Base-by-base conservation (phyloP, 92 coral and sea anemone genomes). In the Bergia sp. region DNA sequence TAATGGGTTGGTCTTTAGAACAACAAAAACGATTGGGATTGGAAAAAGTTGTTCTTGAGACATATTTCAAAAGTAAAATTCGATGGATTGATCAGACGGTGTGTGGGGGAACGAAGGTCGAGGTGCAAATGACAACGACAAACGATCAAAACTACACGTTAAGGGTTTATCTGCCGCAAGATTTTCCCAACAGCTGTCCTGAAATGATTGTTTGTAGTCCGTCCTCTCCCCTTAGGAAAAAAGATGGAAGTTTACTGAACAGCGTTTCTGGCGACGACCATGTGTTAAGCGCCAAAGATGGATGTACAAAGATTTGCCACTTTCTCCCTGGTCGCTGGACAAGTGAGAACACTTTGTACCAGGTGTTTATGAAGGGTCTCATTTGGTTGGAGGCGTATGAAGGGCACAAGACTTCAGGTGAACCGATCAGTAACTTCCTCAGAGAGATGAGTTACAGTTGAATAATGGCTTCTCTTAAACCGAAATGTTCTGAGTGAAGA, bases 1-100 rank as follows among this genome's bases (percentile, higher is more conserved):
- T 4, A 9, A 96, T 96, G 98, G 86, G 94, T 83, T 96, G 98
- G 98, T 82, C 92, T 39, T 53, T 38, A 20, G 69, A 7, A 10
- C 98, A 96, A 86, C 91, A 76, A 45, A 42, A 77, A 36, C 91
- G 96, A 23, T 92, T 94, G 6, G 92, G 80, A 3, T 73, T 92
- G 6, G 98, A 96, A 55, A 93, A 90, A 72, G 44, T 47, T n/a
- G 45, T 91, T 58, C 88, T 96, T 37, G 89, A 85, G 11, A 73
- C 74, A 0, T 89, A 92, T 57, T 94, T 92, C 66, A 77, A 82
- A 20, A 74, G 29, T 37, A 88, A 86, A 78, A 93, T 94, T 5
- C 85, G 67, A 69, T 95, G 98, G 98, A 92, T 88, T 5, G 82
- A 94, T 79, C 96, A 92, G 5, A 57, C 29, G 3, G 49, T 16